Evolutionary conservation across 2,888 invertebrate genomes (phyloP).

Genomic region (Apotomis capreana): DNA sequence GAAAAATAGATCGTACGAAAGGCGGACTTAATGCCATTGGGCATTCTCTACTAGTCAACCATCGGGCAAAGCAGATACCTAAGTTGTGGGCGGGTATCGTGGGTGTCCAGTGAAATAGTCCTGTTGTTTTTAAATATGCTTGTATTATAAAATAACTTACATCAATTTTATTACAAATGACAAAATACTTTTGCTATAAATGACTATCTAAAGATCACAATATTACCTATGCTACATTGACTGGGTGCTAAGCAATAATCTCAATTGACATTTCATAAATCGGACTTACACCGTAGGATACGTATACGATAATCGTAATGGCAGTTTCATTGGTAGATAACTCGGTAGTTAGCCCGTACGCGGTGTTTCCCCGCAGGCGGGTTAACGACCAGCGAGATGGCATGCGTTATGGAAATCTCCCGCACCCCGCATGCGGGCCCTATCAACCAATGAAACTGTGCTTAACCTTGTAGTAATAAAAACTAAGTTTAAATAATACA

Average conservation of each 20-base stretch:
- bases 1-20: too few species aligned
- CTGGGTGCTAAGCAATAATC: conserved; percentile 38
- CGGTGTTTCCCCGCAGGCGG: too few species aligned
- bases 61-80: too few species aligned
- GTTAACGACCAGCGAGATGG: too few species aligned
- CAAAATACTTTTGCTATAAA: conserved; percentile 28
- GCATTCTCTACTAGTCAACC: too few species aligned
- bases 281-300: background rate
- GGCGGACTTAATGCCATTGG: too few species aligned
- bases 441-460: too few species aligned
- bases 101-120: background rate
- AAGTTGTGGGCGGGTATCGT: too few species aligned
- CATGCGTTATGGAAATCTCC: too few species aligned
- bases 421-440: too few species aligned
- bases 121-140: background rate
- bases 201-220: conserved; percentile 41
- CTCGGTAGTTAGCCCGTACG: too few species aligned
- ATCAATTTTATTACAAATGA: conserved; percentile 22
- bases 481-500: background rate
- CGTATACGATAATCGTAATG: background rate
- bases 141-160: conserved; percentile 34
- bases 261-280: conserved; percentile 27
- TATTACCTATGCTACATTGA: conserved; percentile 35
- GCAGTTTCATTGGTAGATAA: background rate
- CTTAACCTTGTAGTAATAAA: too few species aligned